phyloP scores from a whole-genome alignment of 2,113 vertebrate genomes.

The Glaucomys volans region DNA sequence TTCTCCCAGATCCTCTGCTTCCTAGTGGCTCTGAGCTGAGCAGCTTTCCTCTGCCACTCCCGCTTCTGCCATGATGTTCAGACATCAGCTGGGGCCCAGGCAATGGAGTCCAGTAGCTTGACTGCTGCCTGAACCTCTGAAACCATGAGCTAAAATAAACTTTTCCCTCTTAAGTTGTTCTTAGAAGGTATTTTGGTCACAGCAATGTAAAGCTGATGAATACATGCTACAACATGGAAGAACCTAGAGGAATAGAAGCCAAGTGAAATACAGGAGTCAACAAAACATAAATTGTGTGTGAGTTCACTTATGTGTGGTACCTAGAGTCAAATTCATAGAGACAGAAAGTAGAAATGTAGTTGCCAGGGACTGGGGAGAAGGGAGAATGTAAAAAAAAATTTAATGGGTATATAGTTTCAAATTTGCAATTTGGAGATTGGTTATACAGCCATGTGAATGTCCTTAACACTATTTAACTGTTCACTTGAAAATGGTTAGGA shows the following conservation, averaged over 20 bases:
- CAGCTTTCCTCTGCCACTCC: no score
- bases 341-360: not conserved
- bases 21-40: no score
- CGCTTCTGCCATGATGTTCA: no score
- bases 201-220: not conserved
- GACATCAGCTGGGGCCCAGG: no score
- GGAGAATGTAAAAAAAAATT: not conserved
- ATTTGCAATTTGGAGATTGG: not conserved
- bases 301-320: not conserved
- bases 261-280: not conserved
- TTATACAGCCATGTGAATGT: not conserved
- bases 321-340: not conserved
- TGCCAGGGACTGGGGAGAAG: not conserved
- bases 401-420: not conserved
- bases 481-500: not conserved
- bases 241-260: not conserved
- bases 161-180: no score
- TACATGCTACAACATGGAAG: not conserved
- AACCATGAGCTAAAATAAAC: no score
- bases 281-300: not conserved
- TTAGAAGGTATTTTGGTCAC: no score
- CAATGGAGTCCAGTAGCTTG: no score
- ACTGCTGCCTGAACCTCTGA: no score
- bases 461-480: not conserved
- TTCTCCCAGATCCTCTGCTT: no score